These are phyloP conservation scores for Drosophila trapezifrons DNA, from an alignment of 1,140 invertebrate species.

Conservation along the genomic window DNA sequence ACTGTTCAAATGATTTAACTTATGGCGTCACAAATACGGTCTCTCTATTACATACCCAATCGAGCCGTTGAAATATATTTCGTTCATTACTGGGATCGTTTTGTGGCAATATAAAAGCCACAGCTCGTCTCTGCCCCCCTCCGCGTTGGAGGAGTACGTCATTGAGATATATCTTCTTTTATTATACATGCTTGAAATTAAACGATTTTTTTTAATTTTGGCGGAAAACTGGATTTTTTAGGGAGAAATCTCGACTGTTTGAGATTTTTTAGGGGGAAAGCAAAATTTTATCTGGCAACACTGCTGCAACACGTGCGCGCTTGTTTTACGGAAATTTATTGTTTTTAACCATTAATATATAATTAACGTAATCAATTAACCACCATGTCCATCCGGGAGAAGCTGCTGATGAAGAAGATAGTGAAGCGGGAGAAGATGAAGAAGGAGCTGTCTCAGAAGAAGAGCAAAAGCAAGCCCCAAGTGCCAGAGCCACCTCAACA, in stretches of 20 bases:
- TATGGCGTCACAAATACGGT: constrained; percentile 1
- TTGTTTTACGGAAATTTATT: constrained; percentile 33
- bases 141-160: too few species aligned
- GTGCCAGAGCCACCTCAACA: constrained; percentile 20
- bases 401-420: constrained; percentile 91
- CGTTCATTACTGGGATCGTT: too few species aligned
- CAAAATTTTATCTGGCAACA: too few species aligned
- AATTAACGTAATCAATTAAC: constrained; percentile 6
- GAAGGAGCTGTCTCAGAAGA: constrained; percentile 86
- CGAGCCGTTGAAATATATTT: too few species aligned
- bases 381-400: constrained; percentile 90
- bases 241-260: too few species aligned
- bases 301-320: constrained; percentile 70
- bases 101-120: too few species aligned
- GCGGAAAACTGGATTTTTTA: too few species aligned
- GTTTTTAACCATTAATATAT: constrained; percentile 37
- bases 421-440: constrained; percentile 90
- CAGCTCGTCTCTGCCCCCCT: too few species aligned
- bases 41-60: background rate
- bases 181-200: too few species aligned
- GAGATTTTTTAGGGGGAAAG: too few species aligned
- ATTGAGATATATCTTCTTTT: too few species aligned
- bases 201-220: too few species aligned
- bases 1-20: background rate
- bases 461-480: constrained; percentile 67